Conservation (phyloP, 2,888 invertebrate species). For the Protophormia terraenovae region DNA sequence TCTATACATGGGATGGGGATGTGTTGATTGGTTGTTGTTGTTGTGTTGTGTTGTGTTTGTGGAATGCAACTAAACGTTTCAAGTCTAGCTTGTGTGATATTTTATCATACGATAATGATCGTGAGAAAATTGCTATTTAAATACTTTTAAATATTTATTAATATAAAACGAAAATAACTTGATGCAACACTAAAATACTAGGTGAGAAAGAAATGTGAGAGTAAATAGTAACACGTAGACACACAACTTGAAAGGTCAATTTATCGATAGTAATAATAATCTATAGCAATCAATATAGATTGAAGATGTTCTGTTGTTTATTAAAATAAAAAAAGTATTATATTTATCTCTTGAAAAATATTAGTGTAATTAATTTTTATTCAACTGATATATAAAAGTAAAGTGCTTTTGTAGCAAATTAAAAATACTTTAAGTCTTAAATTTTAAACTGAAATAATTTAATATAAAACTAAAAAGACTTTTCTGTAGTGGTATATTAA, state of each 20-base stretch:
- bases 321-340: neutral
- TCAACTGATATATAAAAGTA: too few species aligned
- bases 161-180: slow-evolving; percentile 27
- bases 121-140: slow-evolving; percentile 67
- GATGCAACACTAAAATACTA: neutral
- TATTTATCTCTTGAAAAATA: neutral
- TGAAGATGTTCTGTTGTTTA: neutral
- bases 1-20: slow-evolving; percentile 47
- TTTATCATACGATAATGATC: slow-evolving; percentile 68
- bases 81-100: slow-evolving; percentile 58
- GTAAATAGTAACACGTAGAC: neutral
- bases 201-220: slow-evolving; percentile 34
- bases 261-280: slow-evolving; percentile 1
- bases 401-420: too few species aligned
- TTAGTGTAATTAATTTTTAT: too few species aligned
- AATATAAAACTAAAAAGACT: too few species aligned
- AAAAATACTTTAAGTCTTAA: too few species aligned
- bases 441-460: neutral
- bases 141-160: slow-evolving; percentile 58
- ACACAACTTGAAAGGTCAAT: slow-evolving; percentile 4
- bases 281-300: neutral
- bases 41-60: slow-evolving; percentile 20
- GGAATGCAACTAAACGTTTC: slow-evolving; percentile 63
- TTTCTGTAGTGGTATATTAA: too few species aligned
- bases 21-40: slow-evolving; percentile 53